Evolutionary conservation across 2,888 invertebrate species (phyloP).

Genomic region (Chesias legatella): DNA sequence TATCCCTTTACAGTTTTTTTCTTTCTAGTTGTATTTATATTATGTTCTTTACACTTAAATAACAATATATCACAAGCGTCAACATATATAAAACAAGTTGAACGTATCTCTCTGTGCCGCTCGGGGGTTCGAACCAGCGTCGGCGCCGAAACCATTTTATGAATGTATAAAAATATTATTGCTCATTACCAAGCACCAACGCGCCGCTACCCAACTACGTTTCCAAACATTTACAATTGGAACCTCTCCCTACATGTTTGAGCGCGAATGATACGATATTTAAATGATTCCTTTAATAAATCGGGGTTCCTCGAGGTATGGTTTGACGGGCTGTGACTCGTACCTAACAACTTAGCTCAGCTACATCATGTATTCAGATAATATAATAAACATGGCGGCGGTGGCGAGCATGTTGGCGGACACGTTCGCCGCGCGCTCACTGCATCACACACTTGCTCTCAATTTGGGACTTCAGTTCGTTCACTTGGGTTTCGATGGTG

Average conservation of each 20-base stretch:
- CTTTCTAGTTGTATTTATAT: slow-evolving; percentile 66
- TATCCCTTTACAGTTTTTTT: slow-evolving; percentile 54
- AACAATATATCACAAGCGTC: slow-evolving; percentile 80
- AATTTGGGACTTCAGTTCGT: slow-evolving; percentile 96
- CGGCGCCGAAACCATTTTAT: slow-evolving; percentile 60
- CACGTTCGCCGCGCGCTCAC: slow-evolving; percentile 78
- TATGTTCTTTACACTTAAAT: slow-evolving; percentile 78
- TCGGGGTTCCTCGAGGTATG: slow-evolving; percentile 41
- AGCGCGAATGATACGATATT: slow-evolving; percentile 64
- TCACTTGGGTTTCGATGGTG: slow-evolving; percentile 98
- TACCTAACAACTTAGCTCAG: slow-evolving; percentile 70
- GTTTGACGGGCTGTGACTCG: slow-evolving; percentile 48
- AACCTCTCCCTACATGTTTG: slow-evolving; percentile 67
- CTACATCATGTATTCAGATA: slow-evolving; percentile 76
- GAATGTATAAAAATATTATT: slow-evolving; percentile 81
- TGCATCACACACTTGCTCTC: slow-evolving; percentile 98
- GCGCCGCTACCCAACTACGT: slow-evolving; percentile 76
- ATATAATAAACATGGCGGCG: slow-evolving; percentile 34
- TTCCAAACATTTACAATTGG: slow-evolving; percentile 68
- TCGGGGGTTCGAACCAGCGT: slow-evolving; percentile 1
- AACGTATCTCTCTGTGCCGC: slow-evolving; percentile 22
- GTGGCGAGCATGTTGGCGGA: slow-evolving; percentile 24
- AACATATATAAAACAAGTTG: slow-evolving; percentile 66
- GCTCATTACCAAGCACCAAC: slow-evolving; percentile 79
- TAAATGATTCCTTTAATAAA: slow-evolving; percentile 42